These are phyloP conservation scores for Diplodus sargus DNA, from an alignment of 2,797 vertebrate genomes.

Conservation along the genomic window DNA sequence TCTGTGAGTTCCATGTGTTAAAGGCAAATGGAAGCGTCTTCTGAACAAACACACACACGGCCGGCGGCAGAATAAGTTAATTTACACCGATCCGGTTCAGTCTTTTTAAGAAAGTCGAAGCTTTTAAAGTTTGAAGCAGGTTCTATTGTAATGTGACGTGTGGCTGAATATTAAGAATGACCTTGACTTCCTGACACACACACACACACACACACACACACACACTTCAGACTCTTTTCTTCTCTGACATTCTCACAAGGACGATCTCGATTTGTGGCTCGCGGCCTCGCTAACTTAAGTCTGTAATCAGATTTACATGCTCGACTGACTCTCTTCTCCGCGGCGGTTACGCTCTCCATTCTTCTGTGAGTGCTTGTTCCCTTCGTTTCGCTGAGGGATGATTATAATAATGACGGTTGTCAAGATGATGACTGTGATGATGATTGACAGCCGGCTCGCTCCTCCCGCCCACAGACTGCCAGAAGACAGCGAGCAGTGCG, in stretches of 20 bases:
- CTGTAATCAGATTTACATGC: slow-evolving; percentile 55
- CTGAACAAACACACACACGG: slow-evolving; percentile 2
- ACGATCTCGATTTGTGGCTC: slow-evolving; percentile 49
- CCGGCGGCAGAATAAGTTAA: slow-evolving; percentile 2
- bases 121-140: slow-evolving; percentile 10
- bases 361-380: slow-evolving; percentile 43
- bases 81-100: not conserved
- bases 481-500: slow-evolving; percentile 93
- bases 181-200: slow-evolving; percentile 19
- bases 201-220: slow-evolving; percentile 13
- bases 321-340: slow-evolving; percentile 43
- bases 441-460: slow-evolving; percentile 51
- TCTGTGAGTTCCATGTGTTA: slow-evolving; percentile 9
- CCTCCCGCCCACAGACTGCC: slow-evolving; percentile 81
- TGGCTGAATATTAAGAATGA: slow-evolving; percentile 21
- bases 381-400: slow-evolving; percentile 27
- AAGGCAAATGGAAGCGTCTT: slow-evolving; percentile 24
- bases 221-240: slow-evolving; percentile 11
- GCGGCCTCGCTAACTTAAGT: slow-evolving; percentile 30
- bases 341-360: slow-evolving; percentile 25
- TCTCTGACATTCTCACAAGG: slow-evolving; percentile 49
- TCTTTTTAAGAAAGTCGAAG: slow-evolving; percentile 1
- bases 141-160: slow-evolving; percentile 2
- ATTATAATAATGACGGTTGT: slow-evolving; percentile 58
- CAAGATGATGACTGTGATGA: slow-evolving; percentile 43